These are phyloP conservation scores for Gracilinanus agilis DNA, from an alignment of 2,113 vertebrate species.

Conservation along the genomic window DNA sequence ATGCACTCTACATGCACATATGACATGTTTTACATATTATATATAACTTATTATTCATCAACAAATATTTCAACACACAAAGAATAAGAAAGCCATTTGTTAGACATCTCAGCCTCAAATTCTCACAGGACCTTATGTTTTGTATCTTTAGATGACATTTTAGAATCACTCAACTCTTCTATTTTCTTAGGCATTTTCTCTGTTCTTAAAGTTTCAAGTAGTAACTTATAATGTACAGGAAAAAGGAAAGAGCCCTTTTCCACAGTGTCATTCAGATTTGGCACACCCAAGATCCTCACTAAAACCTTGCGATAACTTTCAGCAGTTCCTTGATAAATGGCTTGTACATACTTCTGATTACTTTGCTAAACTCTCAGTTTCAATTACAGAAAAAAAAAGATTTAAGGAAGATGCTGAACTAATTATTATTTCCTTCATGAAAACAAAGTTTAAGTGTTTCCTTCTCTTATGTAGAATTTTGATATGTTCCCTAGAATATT, in stretches of 20 bases:
- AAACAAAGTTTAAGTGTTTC: neutral
- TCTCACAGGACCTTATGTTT: neutral
- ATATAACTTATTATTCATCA: neutral
- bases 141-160: neutral
- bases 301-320: conserved; percentile 46
- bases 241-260: neutral
- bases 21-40: neutral
- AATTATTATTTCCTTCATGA: neutral
- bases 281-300: neutral
- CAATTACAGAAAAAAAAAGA: neutral
- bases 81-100: neutral
- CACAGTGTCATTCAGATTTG: conserved; percentile 21
- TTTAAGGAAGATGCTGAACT: neutral
- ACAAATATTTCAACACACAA: neutral
- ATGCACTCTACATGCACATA: neutral
- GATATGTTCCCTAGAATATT: neutral
- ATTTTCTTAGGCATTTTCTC: neutral
- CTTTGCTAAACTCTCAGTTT: neutral
- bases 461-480: conserved; percentile 10
- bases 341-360: conserved; percentile 26
- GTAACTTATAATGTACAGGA: neutral
- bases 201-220: neutral
- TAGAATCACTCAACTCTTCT: conserved; percentile 4
- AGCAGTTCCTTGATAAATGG: conserved; percentile 18
- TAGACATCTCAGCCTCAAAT: neutral